Base-by-base conservation (phyloP, 2,888 invertebrate species). In the Idaea aversata region DNA sequence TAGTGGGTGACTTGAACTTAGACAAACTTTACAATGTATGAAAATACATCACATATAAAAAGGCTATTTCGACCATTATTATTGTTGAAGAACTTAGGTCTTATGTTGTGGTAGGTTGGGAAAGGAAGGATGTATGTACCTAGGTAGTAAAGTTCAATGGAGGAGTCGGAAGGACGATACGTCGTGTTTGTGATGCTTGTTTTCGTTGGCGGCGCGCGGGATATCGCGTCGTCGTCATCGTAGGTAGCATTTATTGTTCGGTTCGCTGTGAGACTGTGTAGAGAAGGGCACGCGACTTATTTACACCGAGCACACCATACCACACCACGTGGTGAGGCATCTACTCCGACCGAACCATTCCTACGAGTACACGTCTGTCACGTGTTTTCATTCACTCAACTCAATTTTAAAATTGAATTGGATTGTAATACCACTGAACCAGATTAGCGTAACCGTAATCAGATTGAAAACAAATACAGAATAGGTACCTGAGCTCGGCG, bases 401-500 rank as follows among this genome's bases (percentile, higher is more conserved):
- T 77, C 77, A 47, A 64, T 65, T 70, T 65, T 64, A 68, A 36
- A 68, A 75, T 77, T 74, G 71, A 74, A 77, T 73, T 70, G 71
- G 72, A 71, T 47, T 47, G 47, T 47, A 69, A 76, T 73, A 72
- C 72, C 78, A 70, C 74, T 72, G 80, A 25, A 81, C 77, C 76
- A 77, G 81, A 86, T 82, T 79, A 81, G 76, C 75, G 78, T 76
- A 81, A 75, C 74, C 74, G 78, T 87, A 87, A 85, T 87, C 83
- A 87, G 80, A 86, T 86, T 80, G 80, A 88, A 90, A 89, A 88
- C 84, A 83, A 81, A 87, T 84, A 83, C 73, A 80, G 85, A 84
- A 87, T 82, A 47, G 82, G 81, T 89, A 91, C 92, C 92, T 90
- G 87, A 88, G 88, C 90, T 88, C 90, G 88, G 87, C 84, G 88